These are phyloP conservation scores for Drosophila ficusphila DNA, from an alignment of 1,140 invertebrate genomes.

Conservation along the genomic window DNA sequence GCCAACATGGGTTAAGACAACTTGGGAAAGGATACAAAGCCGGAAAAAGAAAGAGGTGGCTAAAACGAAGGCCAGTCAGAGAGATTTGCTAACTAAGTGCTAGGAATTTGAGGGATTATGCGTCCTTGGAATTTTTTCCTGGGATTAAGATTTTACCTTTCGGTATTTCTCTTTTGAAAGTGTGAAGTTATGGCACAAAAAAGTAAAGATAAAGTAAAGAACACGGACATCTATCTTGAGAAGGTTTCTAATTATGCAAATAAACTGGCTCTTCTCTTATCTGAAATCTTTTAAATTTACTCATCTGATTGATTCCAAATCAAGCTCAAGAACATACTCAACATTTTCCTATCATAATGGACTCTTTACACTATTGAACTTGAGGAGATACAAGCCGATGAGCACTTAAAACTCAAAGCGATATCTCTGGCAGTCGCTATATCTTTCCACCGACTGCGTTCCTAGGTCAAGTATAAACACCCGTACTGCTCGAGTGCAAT, in stretches of 20 bases:
- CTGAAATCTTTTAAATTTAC: neutral
- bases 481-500: conserved; percentile 58
- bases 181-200: conserved; percentile 8
- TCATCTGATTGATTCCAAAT: conserved; percentile 9
- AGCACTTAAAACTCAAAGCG: conserved; percentile 12
- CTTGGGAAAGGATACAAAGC: neutral
- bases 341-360: conserved; percentile 19
- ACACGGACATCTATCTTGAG: too few species aligned
- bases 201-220: neutral
- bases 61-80: neutral
- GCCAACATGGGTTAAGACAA: conserved; percentile 10
- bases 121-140: neutral
- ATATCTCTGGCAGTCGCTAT: conserved; percentile 13
- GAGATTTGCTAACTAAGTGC: conserved; percentile 12
- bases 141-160: neutral
- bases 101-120: conserved; percentile 9
- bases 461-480: conserved; percentile 59
- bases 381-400: neutral
- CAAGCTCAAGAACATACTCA: neutral
- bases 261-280: neutral
- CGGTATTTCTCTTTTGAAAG: neutral
- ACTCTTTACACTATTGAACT: conserved; percentile 29
- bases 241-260: too few species aligned
- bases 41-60: conserved; percentile 9
- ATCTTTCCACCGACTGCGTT: conserved; percentile 4